Evolutionary conservation across 1,140 invertebrate genomes (phyloP).

Genomic region (Leptestheria dahalacensis): DNA sequence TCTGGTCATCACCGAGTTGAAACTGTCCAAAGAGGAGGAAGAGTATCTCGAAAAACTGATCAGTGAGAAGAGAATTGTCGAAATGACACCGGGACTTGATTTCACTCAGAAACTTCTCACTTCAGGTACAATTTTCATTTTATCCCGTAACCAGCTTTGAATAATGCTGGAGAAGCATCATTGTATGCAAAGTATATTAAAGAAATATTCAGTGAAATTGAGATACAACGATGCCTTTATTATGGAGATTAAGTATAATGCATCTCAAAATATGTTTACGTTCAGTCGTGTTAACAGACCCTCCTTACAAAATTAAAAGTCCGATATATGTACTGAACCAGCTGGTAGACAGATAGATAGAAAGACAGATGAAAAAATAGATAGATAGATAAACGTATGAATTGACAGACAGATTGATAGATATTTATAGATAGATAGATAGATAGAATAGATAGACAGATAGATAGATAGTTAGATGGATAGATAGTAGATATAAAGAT

Average conservation of each 20-base stretch:
- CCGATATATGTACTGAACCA: neutral
- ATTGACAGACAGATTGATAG: neutral
- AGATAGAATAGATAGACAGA: too few relatives aligned
- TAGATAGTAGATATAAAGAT: neutral
- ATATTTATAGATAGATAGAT: neutral
- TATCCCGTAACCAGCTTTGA: too few relatives aligned
- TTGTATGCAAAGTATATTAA: too few relatives aligned
- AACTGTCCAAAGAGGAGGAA: neutral
- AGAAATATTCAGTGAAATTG: too few relatives aligned
- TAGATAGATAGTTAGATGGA: too few relatives aligned
- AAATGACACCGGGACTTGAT: constrained; percentile 4
- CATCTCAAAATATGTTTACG: too few relatives aligned
- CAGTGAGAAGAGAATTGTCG: constrained; percentile 2
- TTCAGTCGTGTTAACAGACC: too few relatives aligned
- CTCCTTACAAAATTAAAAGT: too few relatives aligned
- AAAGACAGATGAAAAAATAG: neutral
- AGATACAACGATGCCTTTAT: too few relatives aligned
- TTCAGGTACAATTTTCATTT: neutral
- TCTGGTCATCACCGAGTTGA: neutral
- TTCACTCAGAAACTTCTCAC: constrained; percentile 11
- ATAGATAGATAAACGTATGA: neutral
- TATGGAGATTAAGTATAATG: too few relatives aligned
- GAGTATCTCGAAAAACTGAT: constrained; percentile 11
- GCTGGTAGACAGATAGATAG: neutral
- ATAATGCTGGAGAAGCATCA: too few relatives aligned